These are phyloP conservation scores for Lepus timidus DNA, from an alignment of 2,113 vertebrate species.

Conservation along the genomic window DNA sequence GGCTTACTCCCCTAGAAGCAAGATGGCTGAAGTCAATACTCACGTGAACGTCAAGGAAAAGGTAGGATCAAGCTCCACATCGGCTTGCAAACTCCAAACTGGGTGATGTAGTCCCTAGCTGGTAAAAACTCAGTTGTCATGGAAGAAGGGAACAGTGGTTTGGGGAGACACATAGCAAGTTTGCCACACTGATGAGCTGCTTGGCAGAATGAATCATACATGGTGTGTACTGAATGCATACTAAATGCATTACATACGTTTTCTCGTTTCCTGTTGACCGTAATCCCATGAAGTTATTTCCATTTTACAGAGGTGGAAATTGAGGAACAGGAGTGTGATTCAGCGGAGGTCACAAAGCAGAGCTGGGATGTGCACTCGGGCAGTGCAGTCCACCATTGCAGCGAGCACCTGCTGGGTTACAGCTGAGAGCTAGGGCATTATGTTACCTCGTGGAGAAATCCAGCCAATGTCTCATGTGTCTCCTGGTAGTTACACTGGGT, in stretches of 20 bases:
- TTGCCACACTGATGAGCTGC: background rate
- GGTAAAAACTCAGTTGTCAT: background rate
- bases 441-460: background rate
- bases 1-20: conserved; percentile 68
- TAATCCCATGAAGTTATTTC: background rate
- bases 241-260: background rate
- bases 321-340: background rate
- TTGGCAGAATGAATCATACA: background rate
- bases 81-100: background rate
- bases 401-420: background rate
- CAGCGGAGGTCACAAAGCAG: background rate
- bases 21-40: conserved; percentile 89
- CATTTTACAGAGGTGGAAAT: conserved; percentile 2
- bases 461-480: background rate
- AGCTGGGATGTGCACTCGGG: conserved; percentile 6
- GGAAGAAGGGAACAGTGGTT: background rate
- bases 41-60: conserved; percentile 91
- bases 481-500: background rate
- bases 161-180: background rate
- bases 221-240: background rate
- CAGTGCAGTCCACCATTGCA: background rate
- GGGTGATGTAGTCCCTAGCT: background rate
- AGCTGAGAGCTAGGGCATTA: background rate
- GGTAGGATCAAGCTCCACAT: conserved; percentile 80
- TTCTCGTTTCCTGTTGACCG: conserved; percentile 20